A percentile compares a stretch with the other conserved stretches of the same genome.
Conservation (phyloP, 1,140 invertebrate genomes). For the Drosophila miranda region DNA sequence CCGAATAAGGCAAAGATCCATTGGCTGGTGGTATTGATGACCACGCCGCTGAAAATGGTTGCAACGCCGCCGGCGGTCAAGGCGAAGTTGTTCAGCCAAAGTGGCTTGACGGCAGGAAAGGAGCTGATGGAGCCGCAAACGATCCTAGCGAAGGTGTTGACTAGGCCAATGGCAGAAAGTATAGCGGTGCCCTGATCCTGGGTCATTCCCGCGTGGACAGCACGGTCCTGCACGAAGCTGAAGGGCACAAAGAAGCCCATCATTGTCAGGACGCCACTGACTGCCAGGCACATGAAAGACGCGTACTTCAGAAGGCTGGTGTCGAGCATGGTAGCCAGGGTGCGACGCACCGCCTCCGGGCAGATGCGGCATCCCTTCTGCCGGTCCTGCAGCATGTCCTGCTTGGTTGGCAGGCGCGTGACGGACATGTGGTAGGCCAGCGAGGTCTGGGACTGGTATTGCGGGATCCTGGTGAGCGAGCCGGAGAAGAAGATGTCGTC, state of each 20-base stretch:
- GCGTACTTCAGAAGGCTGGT: conserved; percentile 92
- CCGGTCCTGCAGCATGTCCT: conserved; percentile 88
- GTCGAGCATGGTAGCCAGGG: conserved; percentile 93
- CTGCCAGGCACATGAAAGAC: conserved; percentile 92
- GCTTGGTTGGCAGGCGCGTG: conserved; percentile 89
- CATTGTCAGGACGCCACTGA: conserved; percentile 96
- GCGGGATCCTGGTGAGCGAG: conserved; percentile 89
- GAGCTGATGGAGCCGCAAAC: conserved; percentile 91
- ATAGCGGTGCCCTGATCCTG: conserved; percentile 86
- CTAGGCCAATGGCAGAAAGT: conserved; percentile 94
- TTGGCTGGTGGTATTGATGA: conserved; percentile 85
- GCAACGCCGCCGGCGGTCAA: conserved; percentile 92
- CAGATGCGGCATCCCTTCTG: conserved; percentile 88
- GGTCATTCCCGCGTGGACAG: conserved; percentile 82
- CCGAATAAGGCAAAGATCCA: conserved; percentile 89
- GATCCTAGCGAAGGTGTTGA: conserved; percentile 95
- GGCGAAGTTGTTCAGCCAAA: conserved; percentile 95
- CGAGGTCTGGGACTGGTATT: conserved; percentile 91
- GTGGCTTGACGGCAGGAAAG: conserved; percentile 90
- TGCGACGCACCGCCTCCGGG: conserved; percentile 89
- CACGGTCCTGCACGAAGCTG: conserved; percentile 89
- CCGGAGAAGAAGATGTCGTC: conserved; percentile 96
- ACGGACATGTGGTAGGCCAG: conserved; percentile 92
- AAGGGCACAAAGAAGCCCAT: conserved; percentile 98
- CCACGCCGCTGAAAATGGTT: conserved; percentile 91